phyloP scores from a whole-genome alignment of 2,113 vertebrate species.

The Rhadina sibilatrix region DNA sequence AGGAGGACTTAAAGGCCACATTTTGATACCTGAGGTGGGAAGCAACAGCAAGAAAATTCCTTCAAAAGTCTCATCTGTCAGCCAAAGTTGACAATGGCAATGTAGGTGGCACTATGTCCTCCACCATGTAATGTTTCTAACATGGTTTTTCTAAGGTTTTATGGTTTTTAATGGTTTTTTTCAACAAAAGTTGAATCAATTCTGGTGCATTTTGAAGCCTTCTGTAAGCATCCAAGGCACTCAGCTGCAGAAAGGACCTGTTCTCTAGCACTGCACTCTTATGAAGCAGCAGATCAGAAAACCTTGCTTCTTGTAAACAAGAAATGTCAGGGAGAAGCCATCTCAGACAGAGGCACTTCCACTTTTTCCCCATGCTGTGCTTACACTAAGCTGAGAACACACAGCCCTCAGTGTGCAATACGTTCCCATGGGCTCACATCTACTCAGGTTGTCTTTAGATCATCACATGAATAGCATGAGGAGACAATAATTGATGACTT shows the following conservation, averaged over 20 bases:
- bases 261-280: neutral
- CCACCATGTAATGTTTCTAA: neutral
- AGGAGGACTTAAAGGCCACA: neutral
- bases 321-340: neutral
- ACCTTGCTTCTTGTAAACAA: neutral
- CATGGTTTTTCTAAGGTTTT: no score
- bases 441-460: neutral
- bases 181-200: neutral
- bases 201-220: neutral
- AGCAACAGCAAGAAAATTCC: neutral
- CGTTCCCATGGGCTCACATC: neutral
- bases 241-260: neutral
- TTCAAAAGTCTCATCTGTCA: neutral
- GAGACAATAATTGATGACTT: neutral
- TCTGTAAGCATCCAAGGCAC: neutral
- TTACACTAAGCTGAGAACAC: neutral
- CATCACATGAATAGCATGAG: neutral
- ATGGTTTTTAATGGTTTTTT: no score
- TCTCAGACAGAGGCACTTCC: neutral
- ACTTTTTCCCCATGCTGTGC: neutral
- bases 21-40: neutral
- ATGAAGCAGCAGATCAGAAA: neutral
- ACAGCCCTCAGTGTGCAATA: neutral
- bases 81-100: neutral
- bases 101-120: accelerated